Conservation (phyloP, 2,888 invertebrate species). For the Apoda limacodes region DNA sequence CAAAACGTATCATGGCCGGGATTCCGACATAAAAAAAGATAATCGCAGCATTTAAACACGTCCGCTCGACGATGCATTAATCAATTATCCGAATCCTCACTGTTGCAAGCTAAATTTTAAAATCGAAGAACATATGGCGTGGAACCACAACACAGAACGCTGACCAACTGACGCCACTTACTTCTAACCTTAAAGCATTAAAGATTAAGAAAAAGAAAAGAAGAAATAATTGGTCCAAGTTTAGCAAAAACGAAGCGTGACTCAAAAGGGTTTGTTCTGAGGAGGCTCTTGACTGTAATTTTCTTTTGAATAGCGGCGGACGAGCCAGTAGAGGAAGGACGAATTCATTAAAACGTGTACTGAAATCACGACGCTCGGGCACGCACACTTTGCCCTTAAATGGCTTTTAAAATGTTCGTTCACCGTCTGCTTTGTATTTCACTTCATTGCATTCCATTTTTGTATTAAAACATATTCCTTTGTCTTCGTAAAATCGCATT, state of each 20-base stretch:
- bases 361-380: slow-evolving; percentile 45
- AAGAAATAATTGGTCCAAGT: slow-evolving; percentile 57
- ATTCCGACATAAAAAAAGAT: slow-evolving; percentile 57
- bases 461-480: no score
- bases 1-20: slow-evolving; percentile 61
- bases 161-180: slow-evolving; percentile 58
- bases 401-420: no score
- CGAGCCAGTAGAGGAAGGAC: slow-evolving; percentile 48
- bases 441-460: no score
- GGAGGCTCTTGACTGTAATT: slow-evolving; percentile 57
- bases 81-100: slow-evolving; percentile 59
- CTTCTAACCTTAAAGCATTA: slow-evolving; percentile 45
- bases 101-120: slow-evolving; percentile 57
- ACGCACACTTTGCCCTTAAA: no score
- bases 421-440: no score
- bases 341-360: slow-evolving; percentile 60
- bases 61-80: slow-evolving; percentile 67
- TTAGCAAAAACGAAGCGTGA: slow-evolving; percentile 58
- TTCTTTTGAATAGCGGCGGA: slow-evolving; percentile 58
- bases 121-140: slow-evolving; percentile 54
- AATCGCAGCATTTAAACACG: slow-evolving; percentile 56
- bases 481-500: no score
- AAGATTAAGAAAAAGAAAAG: slow-evolving; percentile 49
- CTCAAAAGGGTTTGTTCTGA: slow-evolving; percentile 59
- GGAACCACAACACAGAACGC: slow-evolving; percentile 34